Evolutionary conservation across 64 coral and sea anemone species (phyloP), one percentile per base, ranked within the genome.

Genomic region (Montipora cactus): DNA sequence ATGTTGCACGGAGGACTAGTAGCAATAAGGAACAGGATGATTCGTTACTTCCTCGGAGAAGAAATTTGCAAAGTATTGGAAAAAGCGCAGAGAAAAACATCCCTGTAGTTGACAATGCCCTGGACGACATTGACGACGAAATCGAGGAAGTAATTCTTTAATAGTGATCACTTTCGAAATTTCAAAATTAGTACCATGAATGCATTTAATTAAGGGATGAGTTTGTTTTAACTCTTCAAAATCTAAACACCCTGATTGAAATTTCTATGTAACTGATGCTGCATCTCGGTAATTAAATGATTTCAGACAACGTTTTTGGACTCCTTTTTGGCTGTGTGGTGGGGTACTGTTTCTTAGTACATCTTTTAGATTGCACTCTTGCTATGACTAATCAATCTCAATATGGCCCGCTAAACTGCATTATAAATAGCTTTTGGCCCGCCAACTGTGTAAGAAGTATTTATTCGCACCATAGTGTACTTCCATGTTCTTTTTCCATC

Each of bases 121-220:
- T 98, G 4, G 83, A 92, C 47, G 90, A 89, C 16, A 89, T 95
- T 52, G 93, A 98, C 55, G 96, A 98, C 23, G 96, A 98, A 10
- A 95, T 98, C 20, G 93, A 98, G 59, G 96, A 98, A 79, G 93
- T 98, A 49, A 98, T 93, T 57, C 75, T 98, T 79, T 98, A 91
- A 94, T 11, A 57, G 53, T 8, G 16, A 37, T 37, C 37, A 37
- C 37, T 37, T 21, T 44, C 10, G 7, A 69, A 3, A n/a, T 16
- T 49, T 18, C 11, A 55, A 55, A 37, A 37, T 37, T 37, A 37
- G 37, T 37, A 37, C 37, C 37, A 37, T 37, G 37, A 37, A 37
- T 37, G 37, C 37, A 37, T 37, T 37, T 37, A 55, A 55, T 37
- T 37, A 55, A 55, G 52, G 5, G 52, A 55, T 55, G 6, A 10